Evolutionary conservation across 1,140 invertebrate genomes (phyloP), one percentile per base, ranked within the genome.

Genomic region (Zelostemma sp.): DNA sequence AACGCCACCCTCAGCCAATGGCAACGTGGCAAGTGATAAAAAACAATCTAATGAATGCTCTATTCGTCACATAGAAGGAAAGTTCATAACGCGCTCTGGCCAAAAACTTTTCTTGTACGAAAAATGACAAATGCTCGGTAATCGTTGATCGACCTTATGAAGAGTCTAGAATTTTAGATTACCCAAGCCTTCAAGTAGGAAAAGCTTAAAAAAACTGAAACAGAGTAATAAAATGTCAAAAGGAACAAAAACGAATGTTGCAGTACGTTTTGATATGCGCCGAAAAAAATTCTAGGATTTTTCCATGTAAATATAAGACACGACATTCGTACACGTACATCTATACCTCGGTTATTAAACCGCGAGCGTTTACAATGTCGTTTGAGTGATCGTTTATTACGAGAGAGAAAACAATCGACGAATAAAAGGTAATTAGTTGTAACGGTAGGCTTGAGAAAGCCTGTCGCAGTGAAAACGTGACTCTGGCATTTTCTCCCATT

Each of bases 11-110:
- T 82, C 79, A 79, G 79, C 79, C 78, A 70, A 54, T 56, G 69
- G 77, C 78, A 76, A 83, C 67, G 80, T 83, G 83, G 80, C 81
- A 83, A 79, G 80, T 85, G 81, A 84, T 83, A 82, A 74, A 60
- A 78, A 74, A 66, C 46, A 54, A 17, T 76, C 46, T 70, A 71
- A 63, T 63, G 66, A 72, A 70, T 75, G 76, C 56, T 77, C 61
- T 54, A 80, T 81, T 78, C 72, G 68, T 74, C 67, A 76, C 28
- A 15, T 16, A 60, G 48, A 58, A 35, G 43, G 61, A 62, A 71
- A 54, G 58, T 62, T 45, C 53, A 51, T 19, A 47, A 61, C 53
- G 61, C 61, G 62, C 60, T 64, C 33, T 66, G 46, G 18, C 48
- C 41, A 21, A 64, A 14, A 19, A 56, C 54, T 58, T 46, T 31